phyloP scores from a whole-genome alignment of 1,140 invertebrate genomes.

The Zaprionus capensis region DNA sequence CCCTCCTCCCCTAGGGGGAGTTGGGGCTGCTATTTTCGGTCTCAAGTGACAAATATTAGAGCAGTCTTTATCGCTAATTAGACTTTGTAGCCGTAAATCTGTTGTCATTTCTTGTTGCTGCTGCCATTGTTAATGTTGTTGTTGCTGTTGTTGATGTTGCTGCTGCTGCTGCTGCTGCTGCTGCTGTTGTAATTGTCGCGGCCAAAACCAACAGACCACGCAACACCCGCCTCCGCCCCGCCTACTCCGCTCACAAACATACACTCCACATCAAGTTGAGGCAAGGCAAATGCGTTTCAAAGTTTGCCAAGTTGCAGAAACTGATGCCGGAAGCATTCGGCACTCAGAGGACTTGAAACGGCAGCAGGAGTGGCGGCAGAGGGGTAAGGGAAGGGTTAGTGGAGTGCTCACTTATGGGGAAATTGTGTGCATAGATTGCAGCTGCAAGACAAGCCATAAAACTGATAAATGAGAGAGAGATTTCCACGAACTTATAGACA shows the following conservation, averaged over 20 bases:
- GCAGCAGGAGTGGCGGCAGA: neutral
- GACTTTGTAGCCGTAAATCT: conserved; percentile 82
- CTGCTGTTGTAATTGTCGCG: conserved; percentile 42
- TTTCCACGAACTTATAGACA: neutral
- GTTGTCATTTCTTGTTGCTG: conserved; percentile 70
- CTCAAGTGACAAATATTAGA: conserved; percentile 82
- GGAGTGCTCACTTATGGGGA: conserved; percentile 32
- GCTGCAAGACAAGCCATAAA: conserved; percentile 36
- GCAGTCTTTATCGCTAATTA: conserved; percentile 82
- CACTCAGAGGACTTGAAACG: conserved; percentile 63
- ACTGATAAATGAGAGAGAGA: conserved; percentile 40
- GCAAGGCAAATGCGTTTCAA: conserved; percentile 67
- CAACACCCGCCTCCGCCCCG: neutral
- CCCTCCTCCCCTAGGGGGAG: neutral
- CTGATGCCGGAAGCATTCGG: conserved; percentile 69
- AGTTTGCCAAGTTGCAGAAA: conserved; percentile 72
- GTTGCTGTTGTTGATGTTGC: conserved; percentile 1
- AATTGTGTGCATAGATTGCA: conserved; percentile 39
- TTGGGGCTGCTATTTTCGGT: conserved; percentile 61
- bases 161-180: conserved; percentile 28
- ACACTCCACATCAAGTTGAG: conserved; percentile 39
- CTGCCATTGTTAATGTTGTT: conserved; percentile 27
- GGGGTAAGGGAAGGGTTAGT: neutral
- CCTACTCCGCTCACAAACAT: neutral
- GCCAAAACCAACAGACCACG: conserved; percentile 49